Evolutionary conservation across 2,797 vertebrate species (phyloP), one percentile per base, ranked within the genome.

Genomic region (Sebastolobus alascanus): DNA sequence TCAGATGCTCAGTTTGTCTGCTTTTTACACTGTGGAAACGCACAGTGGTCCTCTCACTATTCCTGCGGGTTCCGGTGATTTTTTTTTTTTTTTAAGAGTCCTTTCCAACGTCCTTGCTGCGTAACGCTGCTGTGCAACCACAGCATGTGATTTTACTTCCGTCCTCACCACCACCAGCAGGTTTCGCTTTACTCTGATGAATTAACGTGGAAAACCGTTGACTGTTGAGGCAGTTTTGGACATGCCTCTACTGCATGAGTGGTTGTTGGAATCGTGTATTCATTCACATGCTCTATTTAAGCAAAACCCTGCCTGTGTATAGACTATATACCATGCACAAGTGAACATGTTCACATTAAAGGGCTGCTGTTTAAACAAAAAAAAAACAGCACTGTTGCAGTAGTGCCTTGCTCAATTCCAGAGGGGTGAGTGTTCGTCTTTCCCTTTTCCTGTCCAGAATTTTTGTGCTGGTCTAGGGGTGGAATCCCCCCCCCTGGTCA

Each of bases 91-190:
- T 25, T 25, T 25, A 25, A 50, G 25, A 50, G 46, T 74, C 43
- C 27, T 63, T 77, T 75, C 22, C 50, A 58, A 83, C 77, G 87
- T 84, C 78, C 84, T 87, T 87, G 31, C 76, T 86, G 37, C 77
- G 64, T 65, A 76, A 76, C 79, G 55, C 76, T 65, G 76, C 80
- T 60, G 56, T 80, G 43, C 16, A 74, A 43, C 60, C 73, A 3
- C 66, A 67, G 80, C 89, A 87, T 91, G 90, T 92, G 91, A 91
- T 85, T 77, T 75, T 67, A 92, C 90, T 93, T 93, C 92, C 92
- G 89, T 90, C 75, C 85, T 80, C 60, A 18, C 52, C 25, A 46
- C 43, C 6, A 27, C 12, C 1, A 8, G 31, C 22, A 10, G 18
- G 70, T 89, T 90, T 92, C 89, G 84, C 85, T 90, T 90, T 85